Conservation (phyloP, 2,797 vertebrate species). For the Sciurus carolinensis region DNA sequence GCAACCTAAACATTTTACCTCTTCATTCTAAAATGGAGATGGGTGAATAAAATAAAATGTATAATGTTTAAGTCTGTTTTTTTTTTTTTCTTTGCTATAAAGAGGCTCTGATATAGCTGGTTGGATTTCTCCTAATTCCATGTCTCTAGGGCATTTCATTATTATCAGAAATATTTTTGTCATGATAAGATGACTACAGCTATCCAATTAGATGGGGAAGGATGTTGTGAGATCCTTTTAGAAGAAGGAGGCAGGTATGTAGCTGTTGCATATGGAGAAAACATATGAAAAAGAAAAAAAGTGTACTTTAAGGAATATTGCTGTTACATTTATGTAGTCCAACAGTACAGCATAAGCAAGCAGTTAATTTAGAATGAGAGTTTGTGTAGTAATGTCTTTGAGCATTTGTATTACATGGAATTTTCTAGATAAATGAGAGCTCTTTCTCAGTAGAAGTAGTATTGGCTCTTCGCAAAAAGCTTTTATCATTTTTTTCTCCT, state of each 20-base stretch:
- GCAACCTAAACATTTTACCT: not conserved
- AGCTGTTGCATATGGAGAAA: not conserved
- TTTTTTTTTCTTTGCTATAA: not conserved
- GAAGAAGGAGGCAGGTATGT: not conserved
- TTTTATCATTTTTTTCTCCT: not conserved
- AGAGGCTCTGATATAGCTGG: not conserved
- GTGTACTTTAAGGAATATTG: conserved; percentile 11
- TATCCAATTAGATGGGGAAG: not conserved
- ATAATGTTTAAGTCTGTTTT: not conserved
- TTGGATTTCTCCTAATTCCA: not conserved
- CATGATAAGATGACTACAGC: not conserved
- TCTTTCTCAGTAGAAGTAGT: not conserved
- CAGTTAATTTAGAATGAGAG: not conserved
- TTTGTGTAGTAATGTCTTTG: not conserved
- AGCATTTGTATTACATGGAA: not conserved
- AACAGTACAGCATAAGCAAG: not conserved
- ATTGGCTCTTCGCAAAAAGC: not conserved
- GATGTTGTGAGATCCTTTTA: not conserved
- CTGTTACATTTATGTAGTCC: not conserved
- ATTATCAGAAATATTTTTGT: not conserved
- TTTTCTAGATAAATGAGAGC: not conserved
- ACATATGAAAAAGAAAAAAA: not conserved
- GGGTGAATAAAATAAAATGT: not conserved
- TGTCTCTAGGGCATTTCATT: not conserved
- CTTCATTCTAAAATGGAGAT: not conserved